Evolutionary conservation across 2,797 vertebrate species (phyloP), one percentile per base, ranked within the genome.

Genomic region (Xenentodon cancila): DNA sequence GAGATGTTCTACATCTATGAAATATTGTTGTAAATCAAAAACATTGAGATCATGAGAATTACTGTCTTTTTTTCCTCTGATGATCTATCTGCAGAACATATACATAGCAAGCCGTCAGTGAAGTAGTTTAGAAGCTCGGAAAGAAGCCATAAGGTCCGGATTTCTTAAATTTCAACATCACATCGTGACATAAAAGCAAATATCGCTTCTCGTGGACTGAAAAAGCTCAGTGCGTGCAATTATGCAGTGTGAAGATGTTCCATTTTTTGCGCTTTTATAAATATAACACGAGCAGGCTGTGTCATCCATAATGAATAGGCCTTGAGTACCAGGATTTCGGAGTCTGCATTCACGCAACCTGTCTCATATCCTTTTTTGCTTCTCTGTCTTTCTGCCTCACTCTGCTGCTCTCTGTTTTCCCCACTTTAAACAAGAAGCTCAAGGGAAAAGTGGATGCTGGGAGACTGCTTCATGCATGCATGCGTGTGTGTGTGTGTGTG

Each of bases 241-340:
- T 40, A 57, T 70, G 44, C 7, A 48, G 70, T 68, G 50, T 64
- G 68, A 68, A 58, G 53, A 19, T 79, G 80, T 59, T 77, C 80
- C 69, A 63, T 63, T n/a, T 81, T 87, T 64, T 54, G 52, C n/a
- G 16, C 58, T 82, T 76, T 71, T 71, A 88, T 89, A 62, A 89
- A 88, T 88, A 81, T 81, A 77, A 71, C 71, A 89, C 71, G 70
- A 81, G 61, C 62, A 72, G 56, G 59, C 75, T 30, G 30, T 37
- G 17, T 43, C 64, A 73, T 91, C 82, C 52, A 88, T 88, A 77
- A 86, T 83, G 46, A 79, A 92, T 84, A 73, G 81, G 65, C 47
- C 60, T 65, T 1, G 45, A 81, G 58, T 77, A 49, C 62, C 64
- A 79, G 71, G 77, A 84, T 84, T 64, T 69, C 69, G 68, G 74